phyloP scores from a whole-genome alignment of 2,113 vertebrate species.

The Lycaon pictus region DNA sequence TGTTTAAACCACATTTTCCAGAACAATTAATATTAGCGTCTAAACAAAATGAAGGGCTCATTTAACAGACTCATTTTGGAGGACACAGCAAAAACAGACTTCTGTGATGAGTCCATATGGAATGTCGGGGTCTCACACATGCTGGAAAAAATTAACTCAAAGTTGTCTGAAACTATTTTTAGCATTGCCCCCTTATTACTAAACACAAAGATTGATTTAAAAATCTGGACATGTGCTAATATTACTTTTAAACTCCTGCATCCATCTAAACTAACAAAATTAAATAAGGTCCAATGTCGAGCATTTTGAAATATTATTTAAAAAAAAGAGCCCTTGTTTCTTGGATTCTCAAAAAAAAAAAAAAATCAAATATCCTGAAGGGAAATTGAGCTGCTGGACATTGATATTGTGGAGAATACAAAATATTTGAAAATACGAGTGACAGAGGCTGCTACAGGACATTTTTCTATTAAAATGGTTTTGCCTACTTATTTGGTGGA shows the following conservation, averaged over 20 bases:
- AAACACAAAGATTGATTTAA: conserved; percentile 26
- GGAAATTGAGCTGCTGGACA: neutral
- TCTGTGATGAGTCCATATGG: conserved; percentile 17
- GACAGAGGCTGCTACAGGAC: neutral
- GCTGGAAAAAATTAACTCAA: conserved; percentile 35
- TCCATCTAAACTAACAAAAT: neutral
- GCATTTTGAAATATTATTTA: neutral
- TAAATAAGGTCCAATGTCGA: neutral
- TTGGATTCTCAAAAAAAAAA: neutral
- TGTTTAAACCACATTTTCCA: conserved; percentile 45
- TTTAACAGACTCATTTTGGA: conserved; percentile 60
- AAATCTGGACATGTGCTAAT: neutral
- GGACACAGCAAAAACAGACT: conserved; percentile 36
- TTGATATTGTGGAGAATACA: neutral
- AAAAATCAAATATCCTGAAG: neutral
- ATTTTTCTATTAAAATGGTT: conserved; percentile 14
- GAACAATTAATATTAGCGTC: conserved; percentile 63
- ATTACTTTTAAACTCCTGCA: conserved; percentile 28
- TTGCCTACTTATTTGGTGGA: neutral
- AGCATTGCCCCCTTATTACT: neutral
- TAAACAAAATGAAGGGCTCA: conserved; percentile 63
- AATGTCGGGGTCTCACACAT: neutral
- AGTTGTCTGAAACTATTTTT: conserved; percentile 13
- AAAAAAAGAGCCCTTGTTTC: neutral
- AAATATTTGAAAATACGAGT: neutral